These are phyloP conservation scores for Haliclystus octoradiatus DNA, from an alignment of 30 jellyfish, hydroid and myxozoan genomes.

Conservation along the genomic window DNA sequence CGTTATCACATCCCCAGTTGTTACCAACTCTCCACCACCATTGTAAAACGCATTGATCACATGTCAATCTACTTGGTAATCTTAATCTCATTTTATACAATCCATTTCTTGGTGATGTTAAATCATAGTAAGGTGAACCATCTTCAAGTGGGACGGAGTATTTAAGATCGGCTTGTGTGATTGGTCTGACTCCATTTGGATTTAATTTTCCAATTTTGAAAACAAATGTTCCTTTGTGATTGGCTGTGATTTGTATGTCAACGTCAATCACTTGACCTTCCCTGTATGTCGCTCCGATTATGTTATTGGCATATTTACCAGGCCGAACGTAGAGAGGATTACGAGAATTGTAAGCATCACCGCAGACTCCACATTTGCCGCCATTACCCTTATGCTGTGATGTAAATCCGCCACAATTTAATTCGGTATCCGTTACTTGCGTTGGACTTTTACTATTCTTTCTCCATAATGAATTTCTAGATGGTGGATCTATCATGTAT, in stretches of 20 bases:
- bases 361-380: constrained; percentile 51
- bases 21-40: constrained; percentile 44
- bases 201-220: not conserved
- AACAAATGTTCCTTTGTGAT: constrained; percentile 48
- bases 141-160: constrained; percentile 12
- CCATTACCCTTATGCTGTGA: constrained; percentile 14
- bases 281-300: constrained; percentile 42
- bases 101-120: constrained; percentile 15
- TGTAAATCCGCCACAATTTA: constrained; percentile 47
- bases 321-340: constrained; percentile 6
- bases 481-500: constrained; percentile 31
- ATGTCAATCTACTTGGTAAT: constrained; percentile 9
- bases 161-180: constrained; percentile 23
- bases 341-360: constrained; percentile 28
- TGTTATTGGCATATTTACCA: constrained; percentile 58
- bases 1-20: constrained; percentile 36
- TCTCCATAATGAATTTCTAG: constrained; percentile 50
- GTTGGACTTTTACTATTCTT: constrained; percentile 15
- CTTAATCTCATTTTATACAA: constrained; percentile 10
- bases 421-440: constrained; percentile 31
- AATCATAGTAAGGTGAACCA: not conserved
- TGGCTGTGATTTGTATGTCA: constrained; percentile 47
- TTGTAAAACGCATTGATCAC: constrained; percentile 29
- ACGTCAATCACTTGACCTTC: constrained; percentile 68
- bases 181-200: constrained; percentile 4